Evolutionary conservation across 1,140 invertebrate species (phyloP).

Genomic region (Octopus bimaculoides): DNA sequence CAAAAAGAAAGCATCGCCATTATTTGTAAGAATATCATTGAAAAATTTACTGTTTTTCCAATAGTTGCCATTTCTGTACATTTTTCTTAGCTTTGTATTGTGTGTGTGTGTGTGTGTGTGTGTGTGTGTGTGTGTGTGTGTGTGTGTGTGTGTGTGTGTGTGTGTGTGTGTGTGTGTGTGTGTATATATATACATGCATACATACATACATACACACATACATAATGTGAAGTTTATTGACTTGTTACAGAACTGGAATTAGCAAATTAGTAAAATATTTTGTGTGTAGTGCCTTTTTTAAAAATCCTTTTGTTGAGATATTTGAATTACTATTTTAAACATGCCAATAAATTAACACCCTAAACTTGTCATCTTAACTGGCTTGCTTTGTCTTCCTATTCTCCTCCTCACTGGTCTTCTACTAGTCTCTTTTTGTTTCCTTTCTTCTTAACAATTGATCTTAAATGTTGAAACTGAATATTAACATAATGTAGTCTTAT

Average conservation of each 20-base stretch:
- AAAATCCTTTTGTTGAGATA: no score
- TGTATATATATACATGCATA: not conserved
- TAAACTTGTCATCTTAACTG: no score
- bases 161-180: not conserved
- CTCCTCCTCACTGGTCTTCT: not conserved
- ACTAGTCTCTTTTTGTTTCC: not conserved
- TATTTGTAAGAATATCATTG: not conserved
- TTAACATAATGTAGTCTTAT: no score
- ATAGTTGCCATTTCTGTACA: not conserved
- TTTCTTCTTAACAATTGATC: not conserved
- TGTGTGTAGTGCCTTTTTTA: no score
- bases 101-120: not conserved
- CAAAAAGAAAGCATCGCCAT: not conserved
- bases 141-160: not conserved
- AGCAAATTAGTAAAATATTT: no score
- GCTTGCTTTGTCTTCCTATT: no score
- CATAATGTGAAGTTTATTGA: not conserved
- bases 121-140: not conserved
- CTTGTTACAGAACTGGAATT: no score
- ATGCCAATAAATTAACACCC: no score
- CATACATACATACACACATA: not conserved
- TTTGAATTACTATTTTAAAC: no score
- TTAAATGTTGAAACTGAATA: no score
- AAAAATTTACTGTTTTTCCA: not conserved
- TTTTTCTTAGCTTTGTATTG: not conserved